Evolutionary conservation across 2,888 invertebrate genomes (phyloP).

Genomic region (Pollenia angustigena): DNA sequence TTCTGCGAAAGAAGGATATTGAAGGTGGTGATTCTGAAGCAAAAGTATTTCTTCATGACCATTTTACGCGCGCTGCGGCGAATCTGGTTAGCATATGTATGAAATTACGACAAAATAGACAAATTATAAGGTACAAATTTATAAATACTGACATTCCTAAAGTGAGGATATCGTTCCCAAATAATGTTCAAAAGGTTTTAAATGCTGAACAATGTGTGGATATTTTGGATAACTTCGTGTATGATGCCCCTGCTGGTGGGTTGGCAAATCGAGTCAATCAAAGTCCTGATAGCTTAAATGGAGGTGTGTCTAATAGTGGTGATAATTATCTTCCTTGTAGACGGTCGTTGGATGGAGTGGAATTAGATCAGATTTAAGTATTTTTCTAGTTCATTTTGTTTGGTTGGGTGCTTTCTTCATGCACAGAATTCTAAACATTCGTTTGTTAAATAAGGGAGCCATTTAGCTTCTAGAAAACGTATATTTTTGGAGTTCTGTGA

Average conservation of each 20-base stretch:
- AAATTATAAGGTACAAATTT: too few species aligned
- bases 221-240: slow-evolving; percentile 1
- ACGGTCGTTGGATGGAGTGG: too few species aligned
- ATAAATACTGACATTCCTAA: neutral
- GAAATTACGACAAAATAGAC: too few species aligned
- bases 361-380: too few species aligned
- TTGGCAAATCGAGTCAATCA: neutral
- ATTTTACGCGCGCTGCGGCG: neutral
- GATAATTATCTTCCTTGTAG: neutral
- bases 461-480: too few species aligned
- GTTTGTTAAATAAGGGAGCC: too few species aligned
- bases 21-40: neutral
- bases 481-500: too few species aligned
- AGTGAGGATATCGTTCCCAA: slow-evolving; percentile 13
- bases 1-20: neutral
- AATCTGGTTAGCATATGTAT: too few species aligned
- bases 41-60: neutral
- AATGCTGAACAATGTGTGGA: slow-evolving; percentile 5
- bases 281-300: neutral
- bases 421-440: too few species aligned
- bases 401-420: too few species aligned
- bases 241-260: neutral
- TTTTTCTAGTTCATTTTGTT: too few species aligned
- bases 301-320: neutral
- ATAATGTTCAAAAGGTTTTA: neutral